Evolutionary conservation across 2,797 vertebrate genomes (phyloP), one percentile per base, ranked within the genome.

Genomic region (Lutjanus argentimaculatus): DNA sequence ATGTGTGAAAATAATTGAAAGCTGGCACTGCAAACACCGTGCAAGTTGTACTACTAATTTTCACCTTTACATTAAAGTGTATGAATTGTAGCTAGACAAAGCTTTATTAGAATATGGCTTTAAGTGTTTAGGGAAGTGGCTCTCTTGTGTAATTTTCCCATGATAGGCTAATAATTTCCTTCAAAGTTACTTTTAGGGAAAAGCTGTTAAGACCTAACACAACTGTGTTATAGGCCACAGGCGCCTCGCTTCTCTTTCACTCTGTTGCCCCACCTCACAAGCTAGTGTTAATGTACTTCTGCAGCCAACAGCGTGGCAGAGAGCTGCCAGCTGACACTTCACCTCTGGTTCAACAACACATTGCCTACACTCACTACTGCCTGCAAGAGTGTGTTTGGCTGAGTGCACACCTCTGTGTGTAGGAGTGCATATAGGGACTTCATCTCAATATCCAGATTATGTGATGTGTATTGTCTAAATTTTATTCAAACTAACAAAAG

Each of bases 271-370:
- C 69, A 85, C 72, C 88, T 95, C 86, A 67, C 91, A 88, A 69
- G 56, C 79, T 70, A 48, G 81, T 92, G 95, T 93, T 94, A 94
- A 95, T 93, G 93, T 89, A 92, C 92, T 93, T 76, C 88, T 88
- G 71, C 67, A 72, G 92, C 92, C 91, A 91, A 87, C 89, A 88
- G 90, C 85, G 89, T 88, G 85, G 89, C 85, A 89, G 58, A 78
- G 85, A 90, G 80, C 84, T 89, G 86, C 79, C 89, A 89, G 85
- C 84, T 92, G 89, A 94, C 89, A 88, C 85, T 92, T 91, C 83
- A 92, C 91, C 91, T 91, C 87, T 85, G 88, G 89, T 93, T 92
- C 92, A 91, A 90, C 86, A 89, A 81, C 88, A 82, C 64, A 77
- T 72, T 89, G 90, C 87, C 86, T 82, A 88, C 90, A 88, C 89